These are phyloP conservation scores for Strongylocentrotus purpuratus DNA, from an alignment of 35 echinoderm and acorn worm genomes.

Conservation along the genomic window DNA sequence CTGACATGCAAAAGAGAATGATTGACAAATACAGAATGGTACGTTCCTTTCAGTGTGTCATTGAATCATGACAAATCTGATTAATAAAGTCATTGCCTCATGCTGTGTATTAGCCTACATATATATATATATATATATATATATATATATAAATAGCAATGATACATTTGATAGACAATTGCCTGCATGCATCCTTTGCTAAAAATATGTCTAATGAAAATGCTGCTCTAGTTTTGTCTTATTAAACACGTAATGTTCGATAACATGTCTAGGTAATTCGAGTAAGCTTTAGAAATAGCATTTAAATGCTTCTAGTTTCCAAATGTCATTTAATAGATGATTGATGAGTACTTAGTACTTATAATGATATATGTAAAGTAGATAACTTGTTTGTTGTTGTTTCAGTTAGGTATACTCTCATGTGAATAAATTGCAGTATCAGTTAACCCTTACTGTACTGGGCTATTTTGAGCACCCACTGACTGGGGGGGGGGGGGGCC, in stretches of 20 bases:
- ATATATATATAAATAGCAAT: background rate
- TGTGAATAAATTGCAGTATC: no score
- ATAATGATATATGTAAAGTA: no score
- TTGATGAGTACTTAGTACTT: no score
- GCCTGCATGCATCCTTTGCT: background rate
- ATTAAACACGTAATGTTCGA: background rate
- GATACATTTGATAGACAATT: background rate
- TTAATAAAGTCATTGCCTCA: background rate
- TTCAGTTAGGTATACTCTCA: no score
- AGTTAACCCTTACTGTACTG: no score
- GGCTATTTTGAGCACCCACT: no score
- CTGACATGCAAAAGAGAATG: no score
- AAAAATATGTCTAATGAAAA: background rate
- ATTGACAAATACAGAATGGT: no score
- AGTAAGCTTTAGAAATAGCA: background rate
- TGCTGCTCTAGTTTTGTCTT: background rate
- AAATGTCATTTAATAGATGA: background rate
- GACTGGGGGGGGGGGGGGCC: no score
- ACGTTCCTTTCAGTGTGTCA: background rate
- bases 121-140: no score
- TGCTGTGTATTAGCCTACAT: background rate
- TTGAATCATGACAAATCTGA: background rate
- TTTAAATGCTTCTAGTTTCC: background rate
- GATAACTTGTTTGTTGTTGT: no score
- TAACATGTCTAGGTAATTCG: background rate